Evolutionary conservation across 2,797 vertebrate genomes (phyloP).

Genomic region (Ceryle rudis): DNA sequence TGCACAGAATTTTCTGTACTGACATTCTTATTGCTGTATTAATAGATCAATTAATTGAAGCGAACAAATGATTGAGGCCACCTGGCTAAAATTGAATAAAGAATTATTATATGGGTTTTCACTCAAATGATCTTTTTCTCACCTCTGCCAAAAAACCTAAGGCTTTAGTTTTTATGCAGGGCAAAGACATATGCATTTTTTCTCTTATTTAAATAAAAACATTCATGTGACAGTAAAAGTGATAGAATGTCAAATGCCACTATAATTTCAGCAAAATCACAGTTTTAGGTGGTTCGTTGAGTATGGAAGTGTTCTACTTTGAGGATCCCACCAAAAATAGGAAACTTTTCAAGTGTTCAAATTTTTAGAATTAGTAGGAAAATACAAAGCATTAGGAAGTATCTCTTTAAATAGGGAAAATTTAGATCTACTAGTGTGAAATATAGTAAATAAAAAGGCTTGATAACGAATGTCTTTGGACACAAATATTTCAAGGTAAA

Average conservation of each 20-base stretch:
- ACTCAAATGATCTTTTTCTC: background rate
- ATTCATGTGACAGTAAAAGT: background rate
- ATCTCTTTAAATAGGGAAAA: background rate
- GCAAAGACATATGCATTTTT: accelerated
- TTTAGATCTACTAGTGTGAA: background rate
- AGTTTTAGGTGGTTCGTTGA: accelerated
- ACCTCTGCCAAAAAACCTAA: background rate
- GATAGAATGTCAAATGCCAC: background rate
- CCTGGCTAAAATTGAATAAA: background rate
- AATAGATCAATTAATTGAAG: background rate
- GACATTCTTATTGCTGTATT: background rate
- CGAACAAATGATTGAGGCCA: background rate
- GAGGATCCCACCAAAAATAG: background rate
- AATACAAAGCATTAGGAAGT: background rate
- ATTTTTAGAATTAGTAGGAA: background rate
- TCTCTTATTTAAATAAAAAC: background rate
- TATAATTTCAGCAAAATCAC: background rate
- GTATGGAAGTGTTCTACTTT: background rate
- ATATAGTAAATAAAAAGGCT: background rate
- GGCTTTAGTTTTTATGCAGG: background rate
- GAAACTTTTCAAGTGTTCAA: background rate
- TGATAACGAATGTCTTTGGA: background rate
- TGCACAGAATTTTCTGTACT: too few species aligned
- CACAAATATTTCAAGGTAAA: background rate
- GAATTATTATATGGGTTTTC: background rate